phyloP scores from a whole-genome alignment of 2,888 invertebrate species.

The Diarsia rubi region DNA sequence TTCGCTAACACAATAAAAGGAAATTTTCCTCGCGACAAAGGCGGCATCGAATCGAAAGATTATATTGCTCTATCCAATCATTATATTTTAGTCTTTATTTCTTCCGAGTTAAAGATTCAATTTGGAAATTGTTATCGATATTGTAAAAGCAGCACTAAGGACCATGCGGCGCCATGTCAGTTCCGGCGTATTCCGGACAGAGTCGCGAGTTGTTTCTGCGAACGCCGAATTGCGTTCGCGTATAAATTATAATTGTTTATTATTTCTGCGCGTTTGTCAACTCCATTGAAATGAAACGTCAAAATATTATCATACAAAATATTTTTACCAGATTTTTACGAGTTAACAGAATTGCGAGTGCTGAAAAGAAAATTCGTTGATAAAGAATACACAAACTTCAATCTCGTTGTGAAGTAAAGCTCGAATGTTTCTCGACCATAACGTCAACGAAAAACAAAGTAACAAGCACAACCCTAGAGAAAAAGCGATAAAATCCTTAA shows the following conservation, averaged over 20 bases:
- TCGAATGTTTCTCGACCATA: conserved; percentile 59
- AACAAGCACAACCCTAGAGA: conserved; percentile 75
- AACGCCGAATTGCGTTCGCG: conserved; percentile 59
- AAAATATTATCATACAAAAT: conserved; percentile 16
- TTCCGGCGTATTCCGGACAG: conserved; percentile 76
- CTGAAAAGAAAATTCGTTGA: conserved; percentile 17
- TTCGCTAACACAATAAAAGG: conserved; percentile 88
- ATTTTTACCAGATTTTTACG: conserved; percentile 1
- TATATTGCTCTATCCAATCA: conserved; percentile 71
- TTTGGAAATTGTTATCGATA: conserved; percentile 68
- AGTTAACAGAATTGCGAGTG: not conserved
- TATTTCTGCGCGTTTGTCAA: conserved; percentile 54
- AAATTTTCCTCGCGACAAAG: conserved; percentile 82
- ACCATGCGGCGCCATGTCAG: conserved; percentile 75
- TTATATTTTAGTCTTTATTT: conserved; percentile 78
- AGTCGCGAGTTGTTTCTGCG: conserved; percentile 73
- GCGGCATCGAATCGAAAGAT: conserved; percentile 77
- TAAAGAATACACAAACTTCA: conserved; percentile 28
- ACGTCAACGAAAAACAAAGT: conserved; percentile 68
- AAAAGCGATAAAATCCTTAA: conserved; percentile 85
- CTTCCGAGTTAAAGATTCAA: conserved; percentile 69
- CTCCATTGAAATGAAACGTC: conserved; percentile 18
- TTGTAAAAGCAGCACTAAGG: conserved; percentile 73
- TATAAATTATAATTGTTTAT: conserved; percentile 64
- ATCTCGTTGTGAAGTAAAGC: conserved; percentile 41